Conservation (phyloP, 2,888 invertebrate genomes). For the Hyppa rectilinea region DNA sequence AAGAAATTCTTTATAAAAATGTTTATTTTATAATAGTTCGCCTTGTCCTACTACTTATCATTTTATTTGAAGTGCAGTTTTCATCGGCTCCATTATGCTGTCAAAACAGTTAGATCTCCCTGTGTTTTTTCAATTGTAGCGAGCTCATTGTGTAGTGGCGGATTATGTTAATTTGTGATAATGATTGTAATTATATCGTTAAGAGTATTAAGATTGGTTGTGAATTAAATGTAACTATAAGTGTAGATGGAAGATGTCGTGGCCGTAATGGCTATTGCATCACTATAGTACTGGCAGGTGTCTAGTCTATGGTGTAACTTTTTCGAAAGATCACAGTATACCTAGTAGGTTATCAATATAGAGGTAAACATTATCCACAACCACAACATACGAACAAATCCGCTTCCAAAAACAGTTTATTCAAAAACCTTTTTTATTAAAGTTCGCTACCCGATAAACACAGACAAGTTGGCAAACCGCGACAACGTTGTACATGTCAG, state of each 20-base stretch:
- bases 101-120: slow-evolving; percentile 3
- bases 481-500: slow-evolving; percentile 31
- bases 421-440: slow-evolving; percentile 3
- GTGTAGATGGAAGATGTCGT: background rate
- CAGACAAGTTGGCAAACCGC: slow-evolving; percentile 29
- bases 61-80: background rate
- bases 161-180: slow-evolving; percentile 29
- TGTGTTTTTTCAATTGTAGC: slow-evolving; percentile 17
- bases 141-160: slow-evolving; percentile 6
- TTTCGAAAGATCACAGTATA: background rate
- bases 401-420: background rate
- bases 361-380: background rate
- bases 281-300: too few species aligned
- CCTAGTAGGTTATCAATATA: background rate
- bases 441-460: slow-evolving; percentile 22
- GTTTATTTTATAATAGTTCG: background rate
- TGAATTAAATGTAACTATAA: background rate
- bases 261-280: background rate
- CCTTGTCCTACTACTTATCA: background rate
- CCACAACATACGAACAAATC: background rate
- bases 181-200: slow-evolving; percentile 14
- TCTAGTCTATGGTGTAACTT: background rate
- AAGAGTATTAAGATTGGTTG: background rate
- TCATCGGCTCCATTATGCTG: slow-evolving; percentile 39
- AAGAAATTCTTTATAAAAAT: background rate